Percentiles rank a stretch among this genome's conserved stretches.
phyloP scores from a whole-genome alignment of 2,113 vertebrate genomes.

The Ardeotis arabs region DNA sequence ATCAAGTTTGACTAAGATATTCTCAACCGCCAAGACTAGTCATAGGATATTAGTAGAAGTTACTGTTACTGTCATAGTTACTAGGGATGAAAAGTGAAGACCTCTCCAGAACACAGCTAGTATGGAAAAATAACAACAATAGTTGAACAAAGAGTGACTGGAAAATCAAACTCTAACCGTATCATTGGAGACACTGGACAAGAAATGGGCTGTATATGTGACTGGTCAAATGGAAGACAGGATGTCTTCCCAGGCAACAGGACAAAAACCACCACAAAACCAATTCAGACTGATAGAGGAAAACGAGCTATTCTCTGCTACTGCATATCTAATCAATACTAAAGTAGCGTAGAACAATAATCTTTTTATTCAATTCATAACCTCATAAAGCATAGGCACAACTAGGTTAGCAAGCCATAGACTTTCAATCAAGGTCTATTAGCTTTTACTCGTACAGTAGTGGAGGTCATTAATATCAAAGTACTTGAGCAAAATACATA shows the following conservation, averaged over 20 bases:
- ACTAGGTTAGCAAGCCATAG: background rate
- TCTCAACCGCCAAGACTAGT: background rate
- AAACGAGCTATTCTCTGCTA: background rate
- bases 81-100: background rate
- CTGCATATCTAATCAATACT: fast-evolving
- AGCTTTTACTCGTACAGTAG: background rate
- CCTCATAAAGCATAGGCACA: background rate
- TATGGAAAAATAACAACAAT: background rate
- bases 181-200: background rate
- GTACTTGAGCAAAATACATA: background rate
- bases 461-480: background rate
- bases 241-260: background rate
- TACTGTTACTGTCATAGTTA: background rate
- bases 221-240: background rate
- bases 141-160: background rate
- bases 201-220: background rate
- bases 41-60: background rate
- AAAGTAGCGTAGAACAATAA: background rate
- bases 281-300: background rate
- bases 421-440: background rate
- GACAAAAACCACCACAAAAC: background rate
- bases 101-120: background rate
- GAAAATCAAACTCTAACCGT: background rate
- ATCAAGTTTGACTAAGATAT: background rate
- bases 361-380: background rate